Base-by-base conservation (phyloP, 2,113 vertebrate genomes). In the Leptocoma aspasia region DNA sequence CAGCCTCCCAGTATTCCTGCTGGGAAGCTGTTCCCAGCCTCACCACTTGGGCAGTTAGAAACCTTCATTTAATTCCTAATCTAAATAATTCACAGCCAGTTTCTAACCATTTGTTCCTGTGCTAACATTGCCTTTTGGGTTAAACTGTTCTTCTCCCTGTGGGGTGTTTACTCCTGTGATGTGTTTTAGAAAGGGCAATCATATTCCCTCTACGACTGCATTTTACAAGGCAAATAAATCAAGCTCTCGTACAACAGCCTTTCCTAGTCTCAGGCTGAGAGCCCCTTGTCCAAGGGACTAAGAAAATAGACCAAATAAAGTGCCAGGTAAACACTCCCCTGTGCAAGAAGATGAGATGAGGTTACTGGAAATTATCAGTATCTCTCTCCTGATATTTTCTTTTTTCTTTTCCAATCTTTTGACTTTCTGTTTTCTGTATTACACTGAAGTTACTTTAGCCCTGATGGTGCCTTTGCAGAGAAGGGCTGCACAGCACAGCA, bases 121-220 rank as follows among this genome's bases (percentile, higher is more conserved):
- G 65, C 81, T 96, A 95, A 94, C 77, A 60, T 72, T 87, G 77
- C 78, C 80, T 94, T 95, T 96, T 89, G 86, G 83, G 81, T 92
- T 94, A 82, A 82, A 94, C 31, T 69, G 86, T 84, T 92, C 80
- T 94, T 89, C 83, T 91, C 94, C 91, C 93, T 49, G 4, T 60
- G 86, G 94, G 81, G 84, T 85, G 73, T 95, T 95, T 94, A 91
- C 61, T 87, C 83, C 77, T 0, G 2, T 71, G 86, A 86, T 79
- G 77, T 91, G 79, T 91, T 96, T 94, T 79, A 75, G 73, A 89
- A 94, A 96, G 95, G 94, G 82, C 94, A 94, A 91, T 88, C 89
- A 86, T 81, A 90, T 82, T 90, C 82, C 65, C 72, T 92, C 84
- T 69, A 95, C 39, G 70, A 60, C 65, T 69, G 45, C 49, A 39